Percentiles rank a stretch among this genome's conserved stretches.
Evolutionary conservation across 1,140 invertebrate genomes (phyloP).

Genomic region (Centruroides vittatus): DNA sequence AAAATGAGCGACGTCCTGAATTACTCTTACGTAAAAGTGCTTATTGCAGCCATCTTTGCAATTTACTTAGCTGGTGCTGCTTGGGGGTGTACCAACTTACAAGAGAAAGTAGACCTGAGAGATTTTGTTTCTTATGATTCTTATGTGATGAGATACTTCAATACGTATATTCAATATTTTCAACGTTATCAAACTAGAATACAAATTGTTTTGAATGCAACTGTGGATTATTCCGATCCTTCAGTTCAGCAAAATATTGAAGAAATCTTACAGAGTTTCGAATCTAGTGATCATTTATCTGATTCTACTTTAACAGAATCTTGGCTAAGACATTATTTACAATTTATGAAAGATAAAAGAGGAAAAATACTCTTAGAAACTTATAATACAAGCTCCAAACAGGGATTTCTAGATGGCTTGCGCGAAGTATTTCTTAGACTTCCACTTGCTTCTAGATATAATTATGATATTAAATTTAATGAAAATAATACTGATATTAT

Average conservation of each 20-base stretch:
- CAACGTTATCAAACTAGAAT: conserved; percentile 78
- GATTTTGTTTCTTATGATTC: conserved; percentile 73
- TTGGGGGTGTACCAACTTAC: conserved; percentile 70
- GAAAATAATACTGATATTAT: conserved; percentile 54
- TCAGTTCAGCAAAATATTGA: conserved; percentile 59
- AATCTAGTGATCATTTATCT: conserved; percentile 59
- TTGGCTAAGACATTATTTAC: conserved; percentile 70
- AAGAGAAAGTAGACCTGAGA: conserved; percentile 72
- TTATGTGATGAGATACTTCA: conserved; percentile 75
- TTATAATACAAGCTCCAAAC: conserved; percentile 52
- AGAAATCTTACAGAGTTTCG: conserved; percentile 56
- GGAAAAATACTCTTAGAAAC: conserved; percentile 44
- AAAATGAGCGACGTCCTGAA: neutral
- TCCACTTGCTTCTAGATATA: conserved; percentile 17
- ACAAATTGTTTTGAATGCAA: conserved; percentile 67
- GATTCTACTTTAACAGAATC: conserved; percentile 68
- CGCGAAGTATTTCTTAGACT: conserved; percentile 39
- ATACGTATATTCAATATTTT: conserved; percentile 73
- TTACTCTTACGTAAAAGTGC: conserved; percentile 41
- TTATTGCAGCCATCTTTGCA: conserved; percentile 61
- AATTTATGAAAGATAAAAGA: conserved; percentile 55
- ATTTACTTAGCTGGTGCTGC: conserved; percentile 66
- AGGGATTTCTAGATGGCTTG: conserved; percentile 55
- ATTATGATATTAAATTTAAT: conserved; percentile 71
- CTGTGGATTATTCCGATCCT: conserved; percentile 70